Evolutionary conservation across 92 coral and sea anemone species (phyloP), one percentile per base, ranked within the genome.

Genomic region (Paramuricea clavata): DNA sequence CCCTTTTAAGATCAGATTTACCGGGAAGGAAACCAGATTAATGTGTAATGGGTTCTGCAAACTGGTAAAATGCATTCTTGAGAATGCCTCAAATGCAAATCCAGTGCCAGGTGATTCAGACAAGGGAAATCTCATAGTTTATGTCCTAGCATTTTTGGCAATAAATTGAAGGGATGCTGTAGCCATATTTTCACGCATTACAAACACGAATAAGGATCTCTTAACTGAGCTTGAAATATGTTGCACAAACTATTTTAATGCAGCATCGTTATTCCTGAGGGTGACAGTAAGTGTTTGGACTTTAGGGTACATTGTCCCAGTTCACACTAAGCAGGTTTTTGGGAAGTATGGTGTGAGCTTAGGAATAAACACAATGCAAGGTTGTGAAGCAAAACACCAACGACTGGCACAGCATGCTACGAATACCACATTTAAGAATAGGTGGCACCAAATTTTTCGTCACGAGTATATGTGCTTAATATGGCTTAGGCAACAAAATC

Each of bases 351-450:
- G 92, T 68, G 89, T 88, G 25, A 83, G 88, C 65, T 83, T 83
- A 17, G 91, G 91, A 12, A 90, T 90, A 21, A 90, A 91, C 34
- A 81, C 88, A 21, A 89, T 92, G 92, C 92, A 92, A 82, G 93
- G 91, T 25, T 12, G 95, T 15, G 93, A 89, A 85, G 69, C 95
- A 0, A 92, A 92, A 61, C 95, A 89, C 82, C 95, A 92, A 36
- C 92, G 87, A 78, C 74, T 92, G 54, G 93, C 93, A 62, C 95
- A 15, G 83, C 87, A 32, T 90, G 94, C 94, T n/a, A 57, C 68
- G 16, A 85, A 89, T 82, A 71, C 95, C 21, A 86, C 90, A 32
- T 90, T 89, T 12, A 92, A 88, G 59, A 85, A 92, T 65, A 70
- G 95, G 23, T 92, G 93, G 93, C 93, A 86, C 28, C 86, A 90